Conservation (phyloP, 2,113 vertebrate species). For the Notothenia rossii region DNA sequence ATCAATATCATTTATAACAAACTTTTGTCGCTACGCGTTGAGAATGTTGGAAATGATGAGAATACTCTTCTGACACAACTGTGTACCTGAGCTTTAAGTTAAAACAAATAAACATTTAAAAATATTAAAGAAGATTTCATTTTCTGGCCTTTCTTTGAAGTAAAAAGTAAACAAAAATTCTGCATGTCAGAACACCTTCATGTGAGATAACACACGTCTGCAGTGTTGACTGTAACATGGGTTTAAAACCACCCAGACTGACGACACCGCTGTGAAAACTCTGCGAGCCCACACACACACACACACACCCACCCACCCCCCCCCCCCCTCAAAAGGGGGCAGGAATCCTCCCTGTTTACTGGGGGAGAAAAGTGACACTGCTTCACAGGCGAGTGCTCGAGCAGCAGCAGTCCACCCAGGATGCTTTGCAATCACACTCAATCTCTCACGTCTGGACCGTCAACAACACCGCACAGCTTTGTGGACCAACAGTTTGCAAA, state of each 20-base stretch:
- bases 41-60: no score
- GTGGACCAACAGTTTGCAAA: not conserved
- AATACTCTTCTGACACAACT: no score
- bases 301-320: conserved; percentile 26
- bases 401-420: conserved; percentile 41
- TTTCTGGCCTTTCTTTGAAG: not conserved
- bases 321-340: conserved; percentile 80
- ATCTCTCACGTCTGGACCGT: conserved; percentile 8
- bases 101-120: no score
- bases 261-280: no score
- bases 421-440: conserved; percentile 39
- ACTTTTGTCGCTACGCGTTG: no score
- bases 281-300: conserved; percentile 34
- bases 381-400: conserved; percentile 66
- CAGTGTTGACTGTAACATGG: conserved; percentile 16
- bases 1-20: no score
- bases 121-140: no score
- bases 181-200: conserved; percentile 6
- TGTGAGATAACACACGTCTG: conserved; percentile 28
- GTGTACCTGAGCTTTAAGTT: not conserved
- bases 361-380: conserved; percentile 78
- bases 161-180: not conserved
- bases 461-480: not conserved
- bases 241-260: conserved; percentile 54
- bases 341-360: conserved; percentile 81